Evolutionary conservation across 1,140 invertebrate genomes (phyloP).

Genomic region (Lasaia peninsularis): DNA sequence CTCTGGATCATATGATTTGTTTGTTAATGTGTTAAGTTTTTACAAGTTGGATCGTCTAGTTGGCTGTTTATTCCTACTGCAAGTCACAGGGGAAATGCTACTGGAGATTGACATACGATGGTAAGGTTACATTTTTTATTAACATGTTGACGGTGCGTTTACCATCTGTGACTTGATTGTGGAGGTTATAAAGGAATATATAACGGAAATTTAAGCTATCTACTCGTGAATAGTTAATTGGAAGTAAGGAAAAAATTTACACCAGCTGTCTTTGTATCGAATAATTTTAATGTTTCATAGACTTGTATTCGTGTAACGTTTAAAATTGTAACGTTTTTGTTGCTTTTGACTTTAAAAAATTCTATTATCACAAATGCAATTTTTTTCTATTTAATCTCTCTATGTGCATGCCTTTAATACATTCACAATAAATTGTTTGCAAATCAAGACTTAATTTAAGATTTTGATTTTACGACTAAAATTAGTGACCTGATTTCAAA

Average conservation of each 20-base stretch:
- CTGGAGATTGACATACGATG: background rate
- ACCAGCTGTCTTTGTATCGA: background rate
- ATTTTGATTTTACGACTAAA: too few species aligned
- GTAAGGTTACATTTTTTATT: background rate
- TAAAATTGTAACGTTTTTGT: background rate
- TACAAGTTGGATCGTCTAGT: conserved; percentile 1
- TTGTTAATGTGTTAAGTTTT: conserved; percentile 6
- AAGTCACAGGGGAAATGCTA: background rate
- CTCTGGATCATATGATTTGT: conserved; percentile 4
- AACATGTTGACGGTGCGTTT: background rate
- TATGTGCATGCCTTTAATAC: background rate
- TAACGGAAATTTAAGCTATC: background rate
- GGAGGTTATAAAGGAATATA: background rate
- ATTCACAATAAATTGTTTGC: background rate
- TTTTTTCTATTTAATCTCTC: background rate
- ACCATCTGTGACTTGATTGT: background rate
- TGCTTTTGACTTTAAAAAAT: background rate
- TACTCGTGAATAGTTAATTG: background rate
- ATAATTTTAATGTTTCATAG: background rate
- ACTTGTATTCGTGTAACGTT: background rate
- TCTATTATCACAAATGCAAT: background rate
- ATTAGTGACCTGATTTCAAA: too few species aligned
- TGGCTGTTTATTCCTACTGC: background rate
- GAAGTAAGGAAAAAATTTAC: background rate
- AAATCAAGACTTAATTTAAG: too few species aligned